Evolutionary conservation across 2,888 invertebrate species (phyloP).

Genomic region (Salticus scenicus): DNA sequence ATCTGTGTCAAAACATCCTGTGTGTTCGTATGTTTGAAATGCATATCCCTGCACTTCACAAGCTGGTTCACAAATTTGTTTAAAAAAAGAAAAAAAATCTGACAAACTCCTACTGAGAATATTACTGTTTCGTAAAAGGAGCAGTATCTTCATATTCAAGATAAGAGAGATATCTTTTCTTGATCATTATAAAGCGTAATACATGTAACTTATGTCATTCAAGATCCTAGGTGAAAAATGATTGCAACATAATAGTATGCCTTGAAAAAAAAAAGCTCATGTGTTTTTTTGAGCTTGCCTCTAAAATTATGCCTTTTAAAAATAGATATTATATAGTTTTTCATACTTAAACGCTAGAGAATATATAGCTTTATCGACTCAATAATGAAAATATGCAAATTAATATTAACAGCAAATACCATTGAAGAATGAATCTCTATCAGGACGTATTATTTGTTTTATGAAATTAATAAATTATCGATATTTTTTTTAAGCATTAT

Average conservation of each 20-base stretch:
- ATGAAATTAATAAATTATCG: neutral
- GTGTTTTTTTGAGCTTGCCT: neutral
- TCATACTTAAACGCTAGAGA: neutral
- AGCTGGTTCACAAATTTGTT: neutral
- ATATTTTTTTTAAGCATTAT: neutral
- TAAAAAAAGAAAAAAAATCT: too few species aligned
- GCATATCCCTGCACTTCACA: neutral
- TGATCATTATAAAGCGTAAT: too few species aligned
- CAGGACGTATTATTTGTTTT: too few species aligned
- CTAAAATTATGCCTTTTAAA: constrained; percentile 9
- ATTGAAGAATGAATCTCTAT: too few species aligned
- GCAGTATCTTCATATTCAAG: too few species aligned
- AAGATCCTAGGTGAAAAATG: neutral
- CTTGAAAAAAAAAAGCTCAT: constrained; percentile 3
- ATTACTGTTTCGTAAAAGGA: too few species aligned
- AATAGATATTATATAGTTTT: constrained; percentile 8
- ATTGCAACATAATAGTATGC: neutral
- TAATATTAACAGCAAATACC: neutral
- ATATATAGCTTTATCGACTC: neutral
- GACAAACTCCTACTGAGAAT: too few species aligned
- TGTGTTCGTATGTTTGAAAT: neutral
- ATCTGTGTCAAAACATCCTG: neutral
- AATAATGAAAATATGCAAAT: neutral
- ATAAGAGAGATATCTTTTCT: too few species aligned
- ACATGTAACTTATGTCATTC: too few species aligned